Conservation (phyloP, 1,140 invertebrate genomes). For the Pollicipes pollicipes region DNA sequence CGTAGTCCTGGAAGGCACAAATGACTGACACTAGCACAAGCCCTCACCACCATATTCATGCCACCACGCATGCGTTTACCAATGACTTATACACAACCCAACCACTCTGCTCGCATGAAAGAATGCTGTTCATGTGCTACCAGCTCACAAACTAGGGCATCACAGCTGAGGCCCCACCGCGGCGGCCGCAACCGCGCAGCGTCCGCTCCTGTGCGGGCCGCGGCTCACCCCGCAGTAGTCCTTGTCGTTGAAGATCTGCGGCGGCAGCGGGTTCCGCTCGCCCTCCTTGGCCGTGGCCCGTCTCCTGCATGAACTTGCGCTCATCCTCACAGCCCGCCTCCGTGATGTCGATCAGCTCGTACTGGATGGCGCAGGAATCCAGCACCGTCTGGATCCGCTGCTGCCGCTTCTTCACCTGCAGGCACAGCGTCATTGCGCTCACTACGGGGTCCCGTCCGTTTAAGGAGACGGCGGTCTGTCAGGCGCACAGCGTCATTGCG, state of each 20-base stretch:
- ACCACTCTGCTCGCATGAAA: too few species aligned
- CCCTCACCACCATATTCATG: too few species aligned
- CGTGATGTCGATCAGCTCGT: conserved; percentile 73
- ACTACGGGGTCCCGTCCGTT: too few species aligned
- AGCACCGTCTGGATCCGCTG: conserved; percentile 76
- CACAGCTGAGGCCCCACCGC: conserved; percentile 4
- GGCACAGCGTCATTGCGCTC: too few species aligned
- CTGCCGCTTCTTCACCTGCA: conserved; percentile 80
- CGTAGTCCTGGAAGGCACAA: conserved; percentile 52
- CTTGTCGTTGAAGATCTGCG: conserved; percentile 83
- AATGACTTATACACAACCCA: too few species aligned
- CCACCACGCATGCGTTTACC: too few species aligned
- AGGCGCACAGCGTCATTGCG: too few species aligned
- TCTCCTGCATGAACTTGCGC: conserved; percentile 79
- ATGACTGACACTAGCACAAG: neutral
- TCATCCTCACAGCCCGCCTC: conserved; percentile 39
- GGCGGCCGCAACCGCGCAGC: too few species aligned
- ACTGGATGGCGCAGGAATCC: conserved; percentile 68
- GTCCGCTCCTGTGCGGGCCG: conserved; percentile 11
- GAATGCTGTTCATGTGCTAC: conserved; percentile 4
- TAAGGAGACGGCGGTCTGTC: too few species aligned
- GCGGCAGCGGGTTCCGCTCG: conserved; percentile 54
- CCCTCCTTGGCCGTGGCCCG: conserved; percentile 47
- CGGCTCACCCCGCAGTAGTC: conserved; percentile 72
- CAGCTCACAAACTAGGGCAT: conserved; percentile 7